Evolutionary conservation across 2,888 invertebrate species (phyloP).

Genomic region (Vandiemenella viatica): DNA sequence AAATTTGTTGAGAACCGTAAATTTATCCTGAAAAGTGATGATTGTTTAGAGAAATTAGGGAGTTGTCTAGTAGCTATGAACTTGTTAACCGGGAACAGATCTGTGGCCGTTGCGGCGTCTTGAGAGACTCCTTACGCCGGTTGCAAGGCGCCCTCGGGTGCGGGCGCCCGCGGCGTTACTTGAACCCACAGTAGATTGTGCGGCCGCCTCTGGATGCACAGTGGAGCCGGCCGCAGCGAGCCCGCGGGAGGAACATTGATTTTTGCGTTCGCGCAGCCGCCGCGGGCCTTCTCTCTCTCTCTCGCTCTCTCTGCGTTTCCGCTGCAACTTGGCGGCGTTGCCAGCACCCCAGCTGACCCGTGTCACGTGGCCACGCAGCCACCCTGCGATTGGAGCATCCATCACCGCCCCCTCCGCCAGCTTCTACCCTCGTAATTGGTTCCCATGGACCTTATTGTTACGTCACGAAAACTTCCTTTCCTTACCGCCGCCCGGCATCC

Average conservation of each 20-base stretch:
- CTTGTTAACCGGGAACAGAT: too few species aligned
- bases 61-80: too few species aligned
- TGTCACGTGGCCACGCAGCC: slow-evolving; percentile 13
- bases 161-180: too few species aligned
- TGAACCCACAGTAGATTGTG: too few species aligned
- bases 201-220: too few species aligned
- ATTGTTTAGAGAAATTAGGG: too few species aligned
- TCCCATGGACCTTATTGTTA: slow-evolving; percentile 16
- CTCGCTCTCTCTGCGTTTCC: neutral
- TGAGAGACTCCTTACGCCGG: too few species aligned
- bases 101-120: too few species aligned
- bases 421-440: slow-evolving; percentile 15
- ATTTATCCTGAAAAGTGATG: too few species aligned
- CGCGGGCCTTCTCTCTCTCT: too few species aligned
- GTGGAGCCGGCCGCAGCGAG: neutral
- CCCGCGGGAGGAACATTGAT: neutral
- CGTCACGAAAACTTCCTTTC: slow-evolving; percentile 2
- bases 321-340: neutral
- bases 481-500: neutral
- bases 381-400: slow-evolving; percentile 17
- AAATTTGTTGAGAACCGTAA: too few species aligned
- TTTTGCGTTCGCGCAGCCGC: neutral
- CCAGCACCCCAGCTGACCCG: neutral
- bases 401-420: slow-evolving; percentile 15
- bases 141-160: too few species aligned